Conservation (phyloP, 2,888 invertebrate species). For the Cenopis cana region DNA sequence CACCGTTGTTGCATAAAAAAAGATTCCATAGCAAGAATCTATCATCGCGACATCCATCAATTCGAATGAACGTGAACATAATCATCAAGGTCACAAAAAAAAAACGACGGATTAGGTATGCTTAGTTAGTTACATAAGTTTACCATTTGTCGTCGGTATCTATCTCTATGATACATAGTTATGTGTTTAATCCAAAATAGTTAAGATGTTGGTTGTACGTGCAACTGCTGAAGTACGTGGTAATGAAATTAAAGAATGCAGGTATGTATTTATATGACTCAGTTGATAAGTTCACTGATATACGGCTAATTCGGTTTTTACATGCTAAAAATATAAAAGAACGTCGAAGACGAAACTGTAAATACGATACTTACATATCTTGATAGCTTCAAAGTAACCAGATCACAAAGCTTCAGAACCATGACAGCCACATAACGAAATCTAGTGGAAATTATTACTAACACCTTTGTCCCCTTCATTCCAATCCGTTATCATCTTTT, state of each 20-base stretch:
- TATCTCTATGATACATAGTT: not conserved
- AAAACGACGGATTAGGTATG: slow-evolving; percentile 31
- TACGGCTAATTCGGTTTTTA: not conserved
- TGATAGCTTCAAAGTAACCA: slow-evolving; percentile 2
- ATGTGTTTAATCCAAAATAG: not conserved
- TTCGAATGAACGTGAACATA: slow-evolving; percentile 38
- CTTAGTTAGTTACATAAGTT: slow-evolving; percentile 29
- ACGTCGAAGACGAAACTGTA: not conserved
- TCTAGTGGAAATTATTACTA: not conserved
- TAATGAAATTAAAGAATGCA: no score
- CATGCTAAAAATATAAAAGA: not conserved
- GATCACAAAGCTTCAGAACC: slow-evolving; percentile 1
- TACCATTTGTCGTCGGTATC: slow-evolving; percentile 25
- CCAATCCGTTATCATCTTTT: not conserved
- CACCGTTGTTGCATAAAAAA: not conserved
- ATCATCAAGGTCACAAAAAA: slow-evolving; percentile 39
- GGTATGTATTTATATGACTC: no score
- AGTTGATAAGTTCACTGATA: not conserved
- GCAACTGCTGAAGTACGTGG: not conserved
- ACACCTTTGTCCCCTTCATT: not conserved
- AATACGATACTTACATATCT: not conserved
- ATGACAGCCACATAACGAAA: not conserved
- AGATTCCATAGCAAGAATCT: slow-evolving; percentile 27
- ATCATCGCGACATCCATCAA: slow-evolving; percentile 39
- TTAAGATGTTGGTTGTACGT: not conserved